Base-by-base conservation (phyloP, 2,797 vertebrate genomes). In the Poeciliopsis infans region DNA sequence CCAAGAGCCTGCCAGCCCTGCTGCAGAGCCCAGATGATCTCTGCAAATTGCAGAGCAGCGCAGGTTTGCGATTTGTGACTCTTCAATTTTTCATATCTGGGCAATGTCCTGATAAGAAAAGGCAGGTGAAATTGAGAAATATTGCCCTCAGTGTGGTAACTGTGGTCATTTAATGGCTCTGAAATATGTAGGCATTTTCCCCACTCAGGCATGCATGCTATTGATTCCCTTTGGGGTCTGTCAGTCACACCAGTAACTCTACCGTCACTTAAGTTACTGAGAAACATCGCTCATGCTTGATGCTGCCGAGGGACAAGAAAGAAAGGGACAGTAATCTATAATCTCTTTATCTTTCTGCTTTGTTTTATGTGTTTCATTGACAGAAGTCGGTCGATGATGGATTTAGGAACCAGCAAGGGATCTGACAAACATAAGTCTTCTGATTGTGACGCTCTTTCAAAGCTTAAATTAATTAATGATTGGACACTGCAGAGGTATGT, bases 181-280 rank as follows among this genome's bases (percentile, higher is more conserved):
- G 90, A 95, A 94, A 95, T 94, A 95, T 94, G 92, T 91, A 85
- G 57, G 85, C 86, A 87, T 89, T 86, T 85, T 85, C 78, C 71
- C 77, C 77, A 28, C 31, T 57, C 79, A 83, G 79, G 80, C 90
- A 84, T 87, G 93, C 85, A 47, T 59, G 77, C 84, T 91, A 95
- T 95, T 83, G 94, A 95, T 95, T 94, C 88, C 90, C 88, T 51
- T 53, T 64, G 85, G 92, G 87, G 79, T 53, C 79, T 86, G 94
- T 95, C 92, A 90, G 92, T 95, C 93, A 93, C 8, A 59, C 82
- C 79, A 73, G 85, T 93, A 93, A 95, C 87, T 91, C 88, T 80
- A 59, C 76, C 69, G 72, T 93, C 92, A 83, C 89, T 85, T 87
- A 87, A 89, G 89, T 94, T 93, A 92, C 84, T 76, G 90, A 91